Conservation (phyloP, 2,113 vertebrate species). For the Ia io region DNA sequence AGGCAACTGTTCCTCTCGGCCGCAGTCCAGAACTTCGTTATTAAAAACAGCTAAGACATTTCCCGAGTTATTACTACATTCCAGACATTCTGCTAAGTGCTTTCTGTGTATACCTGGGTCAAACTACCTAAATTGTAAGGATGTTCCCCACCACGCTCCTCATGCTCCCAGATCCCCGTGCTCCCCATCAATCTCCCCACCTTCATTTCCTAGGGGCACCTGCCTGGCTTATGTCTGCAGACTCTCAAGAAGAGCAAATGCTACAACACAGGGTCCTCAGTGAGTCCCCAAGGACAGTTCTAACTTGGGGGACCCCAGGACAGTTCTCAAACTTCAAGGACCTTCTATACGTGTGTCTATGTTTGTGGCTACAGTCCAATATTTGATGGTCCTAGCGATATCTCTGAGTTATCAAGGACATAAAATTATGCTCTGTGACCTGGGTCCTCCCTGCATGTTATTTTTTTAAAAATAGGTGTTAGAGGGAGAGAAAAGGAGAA, state of each 20-base stretch:
- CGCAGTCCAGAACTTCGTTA: background rate
- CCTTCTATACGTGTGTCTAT: background rate
- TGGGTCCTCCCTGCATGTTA: background rate
- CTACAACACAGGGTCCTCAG: background rate
- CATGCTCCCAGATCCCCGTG: too few species aligned
- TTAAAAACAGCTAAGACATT: conserved; percentile 15
- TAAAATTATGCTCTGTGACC: background rate
- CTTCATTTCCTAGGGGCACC: background rate
- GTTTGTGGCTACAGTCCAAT: background rate
- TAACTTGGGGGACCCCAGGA: background rate
- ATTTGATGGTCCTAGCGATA: background rate
- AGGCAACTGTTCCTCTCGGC: background rate
- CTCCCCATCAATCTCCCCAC: background rate
- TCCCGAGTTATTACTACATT: background rate
- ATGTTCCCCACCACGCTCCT: background rate
- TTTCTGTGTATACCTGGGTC: background rate
- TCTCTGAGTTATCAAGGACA: background rate
- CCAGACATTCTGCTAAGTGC: background rate
- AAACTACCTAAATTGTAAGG: background rate
- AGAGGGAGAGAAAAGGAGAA: too few species aligned
- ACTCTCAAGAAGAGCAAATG: background rate
- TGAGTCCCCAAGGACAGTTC: background rate
- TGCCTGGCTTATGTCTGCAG: background rate
- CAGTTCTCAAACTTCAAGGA: background rate
- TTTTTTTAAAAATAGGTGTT: too few species aligned